Evolutionary conservation across 2,113 vertebrate species (phyloP), one percentile per base, ranked within the genome.

Genomic region (Plectropomus leopardus): DNA sequence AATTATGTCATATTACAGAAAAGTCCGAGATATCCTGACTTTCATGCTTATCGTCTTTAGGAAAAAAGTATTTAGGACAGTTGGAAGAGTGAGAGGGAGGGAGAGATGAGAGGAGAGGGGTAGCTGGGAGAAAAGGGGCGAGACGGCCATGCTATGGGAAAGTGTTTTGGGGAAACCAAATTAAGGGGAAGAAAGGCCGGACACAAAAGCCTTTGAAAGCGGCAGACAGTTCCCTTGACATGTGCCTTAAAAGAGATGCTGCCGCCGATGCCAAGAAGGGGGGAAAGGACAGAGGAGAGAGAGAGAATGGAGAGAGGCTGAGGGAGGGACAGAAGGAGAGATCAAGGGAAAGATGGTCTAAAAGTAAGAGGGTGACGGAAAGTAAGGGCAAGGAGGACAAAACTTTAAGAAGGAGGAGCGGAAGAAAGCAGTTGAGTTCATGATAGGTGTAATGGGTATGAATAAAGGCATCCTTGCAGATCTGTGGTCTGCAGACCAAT

Each of bases 191-290:
- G 92, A 94, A 94, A 92, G 91, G 86, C 76, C 11, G 78, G 87
- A 90, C 87, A 94, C 94, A 94, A 94, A 94, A 85, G 93, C 91
- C 89, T 94, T 94, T 93, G 92, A 94, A 88, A 89, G 78, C 50
- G 40, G 90, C 92, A 94, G 94, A 94, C 94, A 94, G 94, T 93
- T 94, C 93, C 88, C 92, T 91, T 94, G 92, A 94, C 89, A 91
- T 91, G 89, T 84, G 92, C 91, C 94, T 92, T 92, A 92, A 93
- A 93, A 93, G 93, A 93, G 92, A 93, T 92, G 90, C 93, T 90
- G 92, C 88, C 30, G 70, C 84, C 44, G 80, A 90, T 92, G 92
- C 93, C 93, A 94, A 92, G 86, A 91, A 81, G 72, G 76, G 84
- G 87, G 85, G 59, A 70, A 76, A 80, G 77, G 64, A 83, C 60